These are phyloP conservation scores for Agrotis puta DNA, from an alignment of 2,888 invertebrate species.

Conservation along the genomic window DNA sequence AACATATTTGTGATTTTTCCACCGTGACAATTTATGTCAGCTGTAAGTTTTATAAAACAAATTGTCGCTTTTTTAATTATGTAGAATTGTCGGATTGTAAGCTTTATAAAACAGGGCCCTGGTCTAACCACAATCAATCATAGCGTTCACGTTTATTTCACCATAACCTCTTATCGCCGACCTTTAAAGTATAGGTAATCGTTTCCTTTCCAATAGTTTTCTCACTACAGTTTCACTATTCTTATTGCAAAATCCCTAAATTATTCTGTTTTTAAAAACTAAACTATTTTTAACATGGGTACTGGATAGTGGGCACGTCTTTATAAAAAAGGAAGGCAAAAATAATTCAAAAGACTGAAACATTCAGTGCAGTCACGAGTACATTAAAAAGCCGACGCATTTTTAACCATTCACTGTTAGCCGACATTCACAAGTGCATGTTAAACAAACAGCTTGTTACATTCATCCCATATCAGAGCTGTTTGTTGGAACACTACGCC, in stretches of 20 bases:
- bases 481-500: slow-evolving; percentile 22
- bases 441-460: slow-evolving; percentile 26
- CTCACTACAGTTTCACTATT: neutral
- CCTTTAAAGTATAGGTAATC: slow-evolving; percentile 33
- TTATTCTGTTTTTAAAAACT: neutral
- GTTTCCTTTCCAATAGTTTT: slow-evolving; percentile 18
- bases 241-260: neutral
- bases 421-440: slow-evolving; percentile 5
- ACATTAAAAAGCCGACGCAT: neutral
- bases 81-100: no score
- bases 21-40: no score
- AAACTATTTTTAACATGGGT: neutral
- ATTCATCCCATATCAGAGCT: slow-evolving; percentile 25
- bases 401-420: neutral
- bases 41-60: no score
- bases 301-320: neutral
- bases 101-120: no score
- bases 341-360: neutral
- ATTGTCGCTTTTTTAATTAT: no score
- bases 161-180: slow-evolving; percentile 47
- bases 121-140: neutral
- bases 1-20: no score
- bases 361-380: slow-evolving; percentile 2
- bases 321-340: neutral
- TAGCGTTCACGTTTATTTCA: slow-evolving; percentile 18